Base-by-base conservation (phyloP, 2,113 vertebrate species). In the Typhlomys cinereus region DNA sequence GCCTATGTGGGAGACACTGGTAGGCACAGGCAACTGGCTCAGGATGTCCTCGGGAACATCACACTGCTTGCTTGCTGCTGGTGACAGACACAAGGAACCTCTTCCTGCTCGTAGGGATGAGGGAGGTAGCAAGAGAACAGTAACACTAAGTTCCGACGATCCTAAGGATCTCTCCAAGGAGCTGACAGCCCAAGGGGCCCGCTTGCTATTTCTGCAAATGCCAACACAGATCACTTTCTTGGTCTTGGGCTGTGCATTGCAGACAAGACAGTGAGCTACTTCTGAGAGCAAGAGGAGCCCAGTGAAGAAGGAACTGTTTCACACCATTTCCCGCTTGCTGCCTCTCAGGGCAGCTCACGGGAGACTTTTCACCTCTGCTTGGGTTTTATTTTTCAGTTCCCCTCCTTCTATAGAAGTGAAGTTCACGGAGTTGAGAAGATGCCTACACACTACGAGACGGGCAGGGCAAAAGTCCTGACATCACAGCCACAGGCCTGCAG, bases 401-500 rank as follows among this genome's bases (percentile, higher is more conserved):
- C 9, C 44, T 78, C 57, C 50, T 79, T 62, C 46, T 44, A 79
- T 27, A 64, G 41, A 8, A 36, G 39, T 36, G 81, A 14, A 2
- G 7, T n/a, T 13, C 14, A 31, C 0, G 0, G 2, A 23, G 36
- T 57, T 29, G 3, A 27, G 64, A 36, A 48, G 29, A 20, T 52
- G 79, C 85, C 31, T 17, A 11, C 21, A 5, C 12, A 0, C 12
- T 4, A 21, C 0, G 7, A 76, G n/a, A 29, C 0, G 11, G 48
- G 41, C 21, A 17, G 78, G 85, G 31, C 44, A 6, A 50, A 39
- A 89, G 74, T 9, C 57, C 27, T 0, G 4, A 23, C 13, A 2
- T 8, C 7, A 1, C 0, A 31, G 34, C 44, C 8, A 27, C 0
- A 1, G n/a, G 46, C 74, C 46, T 17, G 34, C 5, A 0, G n/a